Evolutionary conservation across 1,140 invertebrate genomes (phyloP).

Genomic region (Ooceraea biroi): DNA sequence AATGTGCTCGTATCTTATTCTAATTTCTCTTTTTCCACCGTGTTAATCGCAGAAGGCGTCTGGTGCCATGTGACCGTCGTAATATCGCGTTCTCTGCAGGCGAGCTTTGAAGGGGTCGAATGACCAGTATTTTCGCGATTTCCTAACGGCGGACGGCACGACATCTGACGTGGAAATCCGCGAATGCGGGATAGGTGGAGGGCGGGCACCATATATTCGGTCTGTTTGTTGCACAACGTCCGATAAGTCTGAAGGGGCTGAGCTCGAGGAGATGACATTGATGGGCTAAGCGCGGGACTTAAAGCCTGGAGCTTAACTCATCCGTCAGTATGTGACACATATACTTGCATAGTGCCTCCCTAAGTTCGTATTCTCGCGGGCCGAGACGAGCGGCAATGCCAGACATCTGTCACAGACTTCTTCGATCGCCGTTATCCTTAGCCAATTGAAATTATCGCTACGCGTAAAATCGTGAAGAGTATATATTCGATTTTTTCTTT

Average conservation of each 20-base stretch:
- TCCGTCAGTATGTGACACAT: slow-evolving; percentile 85
- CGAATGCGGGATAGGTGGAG: slow-evolving; percentile 74
- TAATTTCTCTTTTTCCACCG: slow-evolving; percentile 33
- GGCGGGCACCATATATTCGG: slow-evolving; percentile 73
- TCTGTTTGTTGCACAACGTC: slow-evolving; percentile 81
- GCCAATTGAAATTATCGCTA: slow-evolving; percentile 49
- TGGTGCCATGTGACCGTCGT: slow-evolving; percentile 4
- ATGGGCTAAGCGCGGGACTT: slow-evolving; percentile 84
- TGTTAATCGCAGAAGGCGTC: slow-evolving; percentile 36
- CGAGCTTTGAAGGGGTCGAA: slow-evolving; percentile 61
- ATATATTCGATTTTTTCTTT: neutral
- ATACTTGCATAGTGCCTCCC: slow-evolving; percentile 78
- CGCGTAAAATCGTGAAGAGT: neutral
- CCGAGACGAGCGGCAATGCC: slow-evolving; percentile 52
- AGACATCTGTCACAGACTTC: slow-evolving; percentile 20
- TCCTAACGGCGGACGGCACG: slow-evolving; percentile 70
- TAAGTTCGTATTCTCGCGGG: slow-evolving; percentile 66
- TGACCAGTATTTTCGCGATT: slow-evolving; percentile 67
- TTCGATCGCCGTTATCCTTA: slow-evolving; percentile 54
- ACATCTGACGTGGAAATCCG: slow-evolving; percentile 82
- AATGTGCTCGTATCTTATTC: slow-evolving; percentile 26
- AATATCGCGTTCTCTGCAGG: slow-evolving; percentile 55
- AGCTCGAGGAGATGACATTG: slow-evolving; percentile 86
- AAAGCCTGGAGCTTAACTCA: slow-evolving; percentile 85
- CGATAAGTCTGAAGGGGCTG: slow-evolving; percentile 85